Percentiles rank a stretch among this genome's conserved stretches.
Evolutionary conservation across 2,797 vertebrate species (phyloP).

Genomic region (Eupleurogrammus muticus): DNA sequence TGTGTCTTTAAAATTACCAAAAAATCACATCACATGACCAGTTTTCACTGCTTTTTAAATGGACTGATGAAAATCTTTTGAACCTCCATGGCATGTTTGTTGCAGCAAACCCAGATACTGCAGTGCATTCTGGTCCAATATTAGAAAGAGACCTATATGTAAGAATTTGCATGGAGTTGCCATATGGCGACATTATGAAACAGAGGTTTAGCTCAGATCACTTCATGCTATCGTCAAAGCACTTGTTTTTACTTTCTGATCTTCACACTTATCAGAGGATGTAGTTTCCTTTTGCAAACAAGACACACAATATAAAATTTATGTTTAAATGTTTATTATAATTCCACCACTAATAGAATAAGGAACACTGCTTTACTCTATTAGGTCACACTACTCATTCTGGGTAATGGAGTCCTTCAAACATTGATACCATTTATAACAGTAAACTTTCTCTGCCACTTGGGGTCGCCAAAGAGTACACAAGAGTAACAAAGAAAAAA

Average conservation of each 20-base stretch:
- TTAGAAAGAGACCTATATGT: no score
- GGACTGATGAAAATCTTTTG: no score
- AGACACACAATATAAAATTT: background rate
- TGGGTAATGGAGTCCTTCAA: conserved; percentile 5
- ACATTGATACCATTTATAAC: background rate
- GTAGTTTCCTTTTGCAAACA: background rate
- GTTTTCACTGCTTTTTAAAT: no score
- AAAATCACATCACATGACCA: no score
- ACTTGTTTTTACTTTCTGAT: background rate
- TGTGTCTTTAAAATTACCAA: no score
- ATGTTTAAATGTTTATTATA: background rate
- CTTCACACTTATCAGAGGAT: background rate
- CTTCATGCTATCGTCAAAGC: no score
- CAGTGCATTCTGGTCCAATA: no score
- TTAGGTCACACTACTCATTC: background rate
- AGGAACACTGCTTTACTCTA: background rate
- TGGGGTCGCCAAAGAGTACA: conserved; percentile 45
- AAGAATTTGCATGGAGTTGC: no score
- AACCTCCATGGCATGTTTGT: no score
- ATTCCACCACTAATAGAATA: background rate
- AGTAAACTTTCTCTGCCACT: conserved; percentile 30
- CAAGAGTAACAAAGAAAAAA: conserved; percentile 1
- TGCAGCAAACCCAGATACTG: no score
- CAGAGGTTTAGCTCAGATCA: no score
- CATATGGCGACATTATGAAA: no score